These are phyloP conservation scores for Eulithis prunata DNA, from an alignment of 2,888 invertebrate genomes.

Conservation along the genomic window DNA sequence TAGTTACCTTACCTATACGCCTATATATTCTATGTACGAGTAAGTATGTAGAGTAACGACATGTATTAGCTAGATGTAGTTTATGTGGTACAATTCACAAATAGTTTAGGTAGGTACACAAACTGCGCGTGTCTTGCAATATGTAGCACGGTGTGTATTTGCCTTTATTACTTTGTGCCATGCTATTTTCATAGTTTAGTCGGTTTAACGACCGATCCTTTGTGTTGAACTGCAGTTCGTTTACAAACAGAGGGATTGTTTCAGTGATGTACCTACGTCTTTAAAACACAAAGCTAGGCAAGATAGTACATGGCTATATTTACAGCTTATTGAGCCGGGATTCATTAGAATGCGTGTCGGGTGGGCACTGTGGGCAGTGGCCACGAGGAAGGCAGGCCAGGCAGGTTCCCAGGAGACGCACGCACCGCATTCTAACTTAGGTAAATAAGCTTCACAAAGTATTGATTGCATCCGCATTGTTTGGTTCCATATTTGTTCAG, in stretches of 20 bases:
- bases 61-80: too few species aligned
- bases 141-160: constrained; percentile 1
- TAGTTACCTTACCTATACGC: too few species aligned
- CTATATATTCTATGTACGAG: too few species aligned
- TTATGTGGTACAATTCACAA: background rate
- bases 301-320: background rate
- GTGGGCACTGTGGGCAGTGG: constrained; percentile 6
- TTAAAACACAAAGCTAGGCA: too few species aligned
- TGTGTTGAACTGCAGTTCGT: background rate
- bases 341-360: constrained; percentile 15
- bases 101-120: background rate
- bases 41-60: too few species aligned
- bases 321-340: background rate
- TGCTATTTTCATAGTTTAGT: constrained; percentile 1
- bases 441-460: constrained; percentile 13
- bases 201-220: constrained; percentile 12
- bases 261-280: background rate
- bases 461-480: constrained; percentile 14
- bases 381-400: constrained; percentile 6
- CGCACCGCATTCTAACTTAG: constrained; percentile 8
- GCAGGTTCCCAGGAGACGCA: constrained; percentile 11
- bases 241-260: constrained; percentile 3
- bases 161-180: constrained; percentile 1
- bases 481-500: background rate
- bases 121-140: background rate